A percentile compares a stretch with the other conserved stretches of the same genome.
Evolutionary conservation across 1,140 invertebrate genomes (phyloP).

Genomic region (Macrotrachela quadricornifera): DNA sequence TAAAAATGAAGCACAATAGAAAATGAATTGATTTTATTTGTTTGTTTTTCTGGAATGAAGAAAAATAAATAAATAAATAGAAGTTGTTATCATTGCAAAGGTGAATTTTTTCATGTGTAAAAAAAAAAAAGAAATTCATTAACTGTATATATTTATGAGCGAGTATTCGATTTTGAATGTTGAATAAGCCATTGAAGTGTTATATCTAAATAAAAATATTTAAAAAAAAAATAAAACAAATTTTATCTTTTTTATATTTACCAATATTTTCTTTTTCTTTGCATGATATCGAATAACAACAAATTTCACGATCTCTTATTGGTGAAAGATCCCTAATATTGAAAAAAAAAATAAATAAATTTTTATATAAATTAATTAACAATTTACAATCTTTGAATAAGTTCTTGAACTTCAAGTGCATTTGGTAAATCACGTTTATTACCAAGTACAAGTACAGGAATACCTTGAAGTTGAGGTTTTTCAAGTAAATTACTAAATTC

Average conservation of each 20-base stretch:
- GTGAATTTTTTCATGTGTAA: too few species aligned
- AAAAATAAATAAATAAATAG: too few species aligned
- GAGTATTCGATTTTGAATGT: slow-evolving; percentile 51
- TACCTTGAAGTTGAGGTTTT: slow-evolving; percentile 85
- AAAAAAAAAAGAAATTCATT: too few species aligned
- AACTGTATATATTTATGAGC: too few species aligned
- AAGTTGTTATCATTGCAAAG: too few species aligned
- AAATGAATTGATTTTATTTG: too few species aligned
- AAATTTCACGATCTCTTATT: slow-evolving; percentile 95
- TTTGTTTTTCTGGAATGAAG: too few species aligned
- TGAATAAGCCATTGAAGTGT: slow-evolving; percentile 97
- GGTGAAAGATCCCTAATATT: slow-evolving; percentile 15
- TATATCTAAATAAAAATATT: slow-evolving; percentile 46
- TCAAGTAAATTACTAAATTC: slow-evolving; percentile 89
- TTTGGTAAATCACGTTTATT: slow-evolving; percentile 92
- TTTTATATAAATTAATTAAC: slow-evolving; percentile 10
- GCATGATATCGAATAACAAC: slow-evolving; percentile 99
- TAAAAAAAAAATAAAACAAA: not conserved
- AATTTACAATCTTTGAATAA: slow-evolving; percentile 90
- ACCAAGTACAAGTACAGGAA: slow-evolving; percentile 89
- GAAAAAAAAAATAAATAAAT: too few species aligned
- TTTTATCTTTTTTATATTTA: slow-evolving; percentile 14
- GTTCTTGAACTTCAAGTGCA: slow-evolving; percentile 86
- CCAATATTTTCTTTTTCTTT: slow-evolving; percentile 98
- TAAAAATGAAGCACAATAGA: too few species aligned